Evolutionary conservation across 1,140 invertebrate genomes (phyloP), one percentile per base, ranked within the genome.

Genomic region (Panagrolaimus sp.): DNA sequence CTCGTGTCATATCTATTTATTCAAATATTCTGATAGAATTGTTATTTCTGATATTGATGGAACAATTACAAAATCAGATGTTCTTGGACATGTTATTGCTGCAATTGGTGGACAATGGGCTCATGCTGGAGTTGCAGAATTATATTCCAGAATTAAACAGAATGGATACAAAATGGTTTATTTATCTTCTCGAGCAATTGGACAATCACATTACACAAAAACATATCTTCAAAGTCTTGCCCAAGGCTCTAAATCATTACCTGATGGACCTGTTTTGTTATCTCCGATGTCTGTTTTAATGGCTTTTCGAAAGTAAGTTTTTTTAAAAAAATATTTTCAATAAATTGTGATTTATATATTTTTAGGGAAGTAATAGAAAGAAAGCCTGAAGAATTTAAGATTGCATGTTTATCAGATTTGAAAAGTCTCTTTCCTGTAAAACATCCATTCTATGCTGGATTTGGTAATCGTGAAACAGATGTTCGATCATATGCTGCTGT

Each of bases 1-100:
- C 86, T 91, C 91, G 77, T 98, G 95, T 83, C 91, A 95, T 83
- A 90, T 99, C 68, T 99, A 96, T 86, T 89, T 93, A 72, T 98
- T 96, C 94, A 89, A 91, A 71, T 91, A 92, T 87, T 90, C 93
- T 84, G 95, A 98, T 83, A 95, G 94, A 85, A 90, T 99, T 73
- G 93, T 99, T 45, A 93, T 99, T 76, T 98, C 94, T 0, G 96
- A 99, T 84, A 98, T 99, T 83, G 96, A 99, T 86, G 96, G 96
- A n/a, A 99, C 96, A 14, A 99, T 99, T 69, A 99, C 96, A 28
- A 97, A 95, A 88, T 89, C 94, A 0, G 96, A 99, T 86, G 96
- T 99, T 0, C 85, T 99, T 62, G 96, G 96, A 14, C 96, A 99
- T 78, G 94, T 99, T 67, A 87, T 99, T 73, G 96, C 96, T 9